Conservation (phyloP, 2,888 invertebrate genomes). For the Troides aeacus region DNA sequence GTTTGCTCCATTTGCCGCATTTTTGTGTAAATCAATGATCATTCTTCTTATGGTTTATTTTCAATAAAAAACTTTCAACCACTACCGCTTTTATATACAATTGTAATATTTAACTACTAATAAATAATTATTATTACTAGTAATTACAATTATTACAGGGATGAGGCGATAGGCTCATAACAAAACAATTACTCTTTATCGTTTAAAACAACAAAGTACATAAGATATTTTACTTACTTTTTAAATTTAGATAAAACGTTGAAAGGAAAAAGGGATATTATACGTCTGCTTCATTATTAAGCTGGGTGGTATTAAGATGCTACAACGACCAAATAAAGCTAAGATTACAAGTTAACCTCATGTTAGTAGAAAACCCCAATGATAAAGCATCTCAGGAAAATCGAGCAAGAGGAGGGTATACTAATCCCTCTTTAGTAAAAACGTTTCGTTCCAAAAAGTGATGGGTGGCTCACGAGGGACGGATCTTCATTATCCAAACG, state of each 20-base stretch:
- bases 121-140: too few relatives aligned
- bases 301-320: slow-evolving; percentile 69
- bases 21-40: too few relatives aligned
- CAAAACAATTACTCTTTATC: background rate
- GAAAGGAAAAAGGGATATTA: slow-evolving; percentile 56
- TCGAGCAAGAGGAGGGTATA: slow-evolving; percentile 74
- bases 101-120: too few relatives aligned
- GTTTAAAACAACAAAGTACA: background rate
- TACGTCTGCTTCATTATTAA: slow-evolving; percentile 65
- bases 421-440: slow-evolving; percentile 81
- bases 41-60: too few relatives aligned
- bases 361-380: slow-evolving; percentile 78
- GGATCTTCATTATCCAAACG: slow-evolving; percentile 75
- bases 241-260: slow-evolving; percentile 32
- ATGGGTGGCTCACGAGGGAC: slow-evolving; percentile 75
- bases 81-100: too few relatives aligned
- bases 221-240: background rate
- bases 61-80: too few relatives aligned
- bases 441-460: slow-evolving; percentile 79
- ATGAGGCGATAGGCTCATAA: too few relatives aligned
- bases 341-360: slow-evolving; percentile 81
- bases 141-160: too few relatives aligned
- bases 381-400: slow-evolving; percentile 79
- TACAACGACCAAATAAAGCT: slow-evolving; percentile 77
- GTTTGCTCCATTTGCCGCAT: too few relatives aligned